phyloP scores from a whole-genome alignment of 2,797 vertebrate genomes.

The Melanotaenia trifasciata region DNA sequence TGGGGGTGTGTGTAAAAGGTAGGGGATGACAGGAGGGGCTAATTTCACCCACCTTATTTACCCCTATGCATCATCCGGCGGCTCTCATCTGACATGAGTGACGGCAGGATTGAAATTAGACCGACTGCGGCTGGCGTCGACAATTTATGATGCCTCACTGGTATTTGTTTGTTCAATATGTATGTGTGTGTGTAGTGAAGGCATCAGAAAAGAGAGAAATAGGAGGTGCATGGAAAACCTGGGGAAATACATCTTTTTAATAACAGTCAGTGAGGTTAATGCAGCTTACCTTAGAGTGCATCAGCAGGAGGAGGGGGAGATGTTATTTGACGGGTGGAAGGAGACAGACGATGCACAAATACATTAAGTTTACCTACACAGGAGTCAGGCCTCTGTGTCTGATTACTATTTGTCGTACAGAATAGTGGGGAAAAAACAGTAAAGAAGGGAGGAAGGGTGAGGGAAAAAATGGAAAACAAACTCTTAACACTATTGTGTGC shows the following conservation, averaged over 20 bases:
- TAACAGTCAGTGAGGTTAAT: conserved; percentile 98
- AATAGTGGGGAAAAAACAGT: conserved; percentile 52
- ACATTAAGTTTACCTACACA: conserved; percentile 89
- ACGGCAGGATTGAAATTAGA: conserved; percentile 90
- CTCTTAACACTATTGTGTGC: conserved; percentile 99
- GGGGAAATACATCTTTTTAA: conserved; percentile 97
- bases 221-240: conserved; percentile 74
- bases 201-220: conserved; percentile 36
- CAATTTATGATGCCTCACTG: conserved; percentile 92
- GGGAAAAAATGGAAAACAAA: conserved; percentile 74
- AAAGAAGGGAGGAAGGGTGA: not conserved
- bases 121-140: conserved; percentile 89
- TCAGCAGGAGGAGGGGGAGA: conserved; percentile 40
- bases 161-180: conserved; percentile 81
- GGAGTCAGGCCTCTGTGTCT: conserved; percentile 88
- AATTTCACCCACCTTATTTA: conserved; percentile 98
- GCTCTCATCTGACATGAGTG: conserved; percentile 90
- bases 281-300: conserved; percentile 96
- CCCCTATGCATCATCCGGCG: conserved; percentile 96
- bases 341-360: conserved; percentile 51
- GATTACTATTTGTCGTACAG: conserved; percentile 96
- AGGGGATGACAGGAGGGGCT: conserved; percentile 93
- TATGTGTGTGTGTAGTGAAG: conserved; percentile 42
- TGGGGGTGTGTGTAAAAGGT: conserved; percentile 89
- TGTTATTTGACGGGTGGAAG: conserved; percentile 58